Evolutionary conservation across 1,140 invertebrate genomes (phyloP), one percentile per base, ranked within the genome.

Genomic region (Mesaphorura yosii): DNA sequence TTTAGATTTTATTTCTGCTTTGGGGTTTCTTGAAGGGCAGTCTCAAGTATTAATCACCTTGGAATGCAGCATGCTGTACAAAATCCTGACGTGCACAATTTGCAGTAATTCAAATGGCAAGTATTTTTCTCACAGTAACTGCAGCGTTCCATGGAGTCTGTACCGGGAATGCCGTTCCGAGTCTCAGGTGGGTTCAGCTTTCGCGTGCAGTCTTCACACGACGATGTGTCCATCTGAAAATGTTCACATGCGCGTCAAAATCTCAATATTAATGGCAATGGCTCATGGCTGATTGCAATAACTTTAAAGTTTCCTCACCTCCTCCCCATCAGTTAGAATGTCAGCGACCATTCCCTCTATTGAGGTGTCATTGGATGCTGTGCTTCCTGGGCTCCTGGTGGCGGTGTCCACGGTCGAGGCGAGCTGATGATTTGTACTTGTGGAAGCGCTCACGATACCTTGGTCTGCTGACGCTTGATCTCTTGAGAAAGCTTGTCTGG

Each of bases 401-500:
- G 31, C 10, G 31, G n/a, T 34, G 31, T 34, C 31, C 10, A 34
- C n/a, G 31, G 31, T n/a, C 10, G n/a, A n/a, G 31, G 31, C n/a
- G n/a, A 10, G n/a, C 10, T 34, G 31, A 34, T n/a, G 31, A n/a
- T n/a, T 34, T 34, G 31, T 34, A n/a, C n/a, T 10, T 34, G 31
- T 34, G 31, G n/a, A n/a, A n/a, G n/a, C n/a, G n/a, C n/a, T n/a
- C n/a, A n/a, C n/a, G n/a, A n/a, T n/a, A n/a, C n/a, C n/a, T n/a
- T n/a, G n/a, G n/a, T 34, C 31, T 10, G 10, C n/a, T 10, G 31
- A 34, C n/a, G 31, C 31, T 10, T 10, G n/a, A 34, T 10, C 31
- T 10, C 10, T 10, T 34, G 31, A 17, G 48, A 50, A 58, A 29
- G 31, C 49, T 12, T 31, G 34, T 17, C 57, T 10, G 15, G 57